phyloP scores from a whole-genome alignment of 2,113 vertebrate species.

The Dipodomys stephensi region DNA sequence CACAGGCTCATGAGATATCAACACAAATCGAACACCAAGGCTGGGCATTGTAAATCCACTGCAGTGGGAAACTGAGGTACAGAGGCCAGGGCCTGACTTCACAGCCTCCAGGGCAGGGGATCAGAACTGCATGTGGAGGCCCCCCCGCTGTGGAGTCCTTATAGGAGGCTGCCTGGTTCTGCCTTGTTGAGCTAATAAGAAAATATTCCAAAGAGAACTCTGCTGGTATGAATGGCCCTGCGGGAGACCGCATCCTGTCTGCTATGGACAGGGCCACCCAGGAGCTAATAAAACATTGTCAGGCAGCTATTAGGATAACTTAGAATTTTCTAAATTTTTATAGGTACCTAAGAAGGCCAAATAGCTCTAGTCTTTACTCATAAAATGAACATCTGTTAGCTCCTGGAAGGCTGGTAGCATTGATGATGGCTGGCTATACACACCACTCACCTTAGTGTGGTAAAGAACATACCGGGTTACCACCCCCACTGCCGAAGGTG shows the following conservation, averaged over 20 bases:
- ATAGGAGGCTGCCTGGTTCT: conserved; percentile 21
- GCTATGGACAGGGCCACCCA: conserved; percentile 63
- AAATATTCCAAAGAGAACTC: conserved; percentile 24
- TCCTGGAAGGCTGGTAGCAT: conserved; percentile 67
- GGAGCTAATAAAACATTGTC: conserved; percentile 81
- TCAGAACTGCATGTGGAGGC: no score
- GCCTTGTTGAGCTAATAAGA: conserved; percentile 65
- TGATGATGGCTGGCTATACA: conserved; percentile 21
- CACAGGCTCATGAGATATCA: neutral
- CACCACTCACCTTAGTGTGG: conserved; percentile 48
- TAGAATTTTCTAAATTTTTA: conserved; percentile 79
- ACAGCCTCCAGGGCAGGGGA: neutral
- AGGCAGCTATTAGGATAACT: conserved; percentile 80
- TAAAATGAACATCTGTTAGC: conserved; percentile 80
- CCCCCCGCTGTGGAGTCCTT: no score
- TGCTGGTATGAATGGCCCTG: conserved; percentile 54
- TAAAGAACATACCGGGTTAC: conserved; percentile 31
- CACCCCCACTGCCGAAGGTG: conserved; percentile 7
- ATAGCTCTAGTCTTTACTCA: conserved; percentile 75
- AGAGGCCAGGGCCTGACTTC: neutral
- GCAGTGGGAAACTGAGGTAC: neutral
- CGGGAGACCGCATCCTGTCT: conserved; percentile 67
- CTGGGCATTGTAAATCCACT: no score
- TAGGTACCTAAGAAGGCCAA: conserved; percentile 75
- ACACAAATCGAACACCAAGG: no score